These are phyloP conservation scores for Kuschelorhynchus macadamiae DNA, from an alignment of 2,888 invertebrate genomes.

Conservation along the genomic window DNA sequence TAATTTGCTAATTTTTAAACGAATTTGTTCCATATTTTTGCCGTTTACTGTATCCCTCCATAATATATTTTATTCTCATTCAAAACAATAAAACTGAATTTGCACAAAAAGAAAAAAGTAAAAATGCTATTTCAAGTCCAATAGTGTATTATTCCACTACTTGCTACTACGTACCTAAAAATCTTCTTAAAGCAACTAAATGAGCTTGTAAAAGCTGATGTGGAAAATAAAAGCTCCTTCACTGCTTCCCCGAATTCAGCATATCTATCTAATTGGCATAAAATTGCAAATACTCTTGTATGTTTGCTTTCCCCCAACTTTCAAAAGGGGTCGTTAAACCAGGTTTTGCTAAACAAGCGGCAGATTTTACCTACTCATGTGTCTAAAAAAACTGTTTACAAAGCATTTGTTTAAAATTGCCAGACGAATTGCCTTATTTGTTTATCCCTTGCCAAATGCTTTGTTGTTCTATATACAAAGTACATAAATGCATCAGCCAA, in stretches of 20 bases:
- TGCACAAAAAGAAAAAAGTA: too few relatives aligned
- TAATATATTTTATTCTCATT: too few relatives aligned
- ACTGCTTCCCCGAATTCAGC: constrained; percentile 36
- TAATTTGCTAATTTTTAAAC: too few relatives aligned
- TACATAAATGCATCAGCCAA: too few relatives aligned
- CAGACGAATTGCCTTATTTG: constrained; percentile 4
- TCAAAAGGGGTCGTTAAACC: constrained; percentile 22
- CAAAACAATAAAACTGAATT: too few relatives aligned
- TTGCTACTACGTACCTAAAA: too few relatives aligned
- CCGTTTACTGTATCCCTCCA: too few relatives aligned
- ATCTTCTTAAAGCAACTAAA: constrained; percentile 33
- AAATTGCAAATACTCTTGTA: constrained; percentile 44
- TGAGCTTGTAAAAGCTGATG: constrained; percentile 27
- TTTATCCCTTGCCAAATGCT: not conserved
- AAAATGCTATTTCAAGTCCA: too few relatives aligned
- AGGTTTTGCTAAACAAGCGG: constrained; percentile 40
- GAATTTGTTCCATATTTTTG: too few relatives aligned
- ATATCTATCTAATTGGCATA: constrained; percentile 45
- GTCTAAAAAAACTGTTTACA: constrained; percentile 21
- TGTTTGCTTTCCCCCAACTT: constrained; percentile 39
- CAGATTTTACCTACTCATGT: constrained; percentile 29
- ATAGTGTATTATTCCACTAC: too few relatives aligned
- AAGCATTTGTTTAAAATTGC: constrained; percentile 31
- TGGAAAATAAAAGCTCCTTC: constrained; percentile 40
- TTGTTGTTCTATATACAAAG: too few relatives aligned